A percentile compares a stretch with the other conserved stretches of the same genome.
Conservation (phyloP, 2,113 vertebrate species). For the Melanostigma gelatinosum region DNA sequence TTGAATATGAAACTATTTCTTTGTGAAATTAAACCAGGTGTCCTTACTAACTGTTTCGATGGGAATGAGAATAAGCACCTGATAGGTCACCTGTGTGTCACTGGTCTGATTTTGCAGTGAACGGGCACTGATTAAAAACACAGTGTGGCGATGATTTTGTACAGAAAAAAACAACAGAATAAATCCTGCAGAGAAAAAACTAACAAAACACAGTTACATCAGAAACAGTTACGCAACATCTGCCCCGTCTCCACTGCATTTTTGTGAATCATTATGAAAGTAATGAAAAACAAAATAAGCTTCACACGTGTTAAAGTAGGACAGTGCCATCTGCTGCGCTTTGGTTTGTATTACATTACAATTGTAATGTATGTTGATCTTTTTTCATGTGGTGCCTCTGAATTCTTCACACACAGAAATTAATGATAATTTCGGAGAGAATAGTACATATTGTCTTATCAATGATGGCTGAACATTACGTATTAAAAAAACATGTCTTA, state of each 20-base stretch:
- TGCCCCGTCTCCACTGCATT: not conserved
- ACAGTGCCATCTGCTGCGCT: constrained; percentile 54
- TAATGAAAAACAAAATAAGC: not conserved
- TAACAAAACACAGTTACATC: not conserved
- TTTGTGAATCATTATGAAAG: not conserved
- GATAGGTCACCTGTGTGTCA: not conserved
- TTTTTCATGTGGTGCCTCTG: not conserved
- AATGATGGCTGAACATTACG: not conserved
- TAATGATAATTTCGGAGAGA: not conserved
- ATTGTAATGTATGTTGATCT: not conserved
- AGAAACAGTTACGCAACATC: not conserved
- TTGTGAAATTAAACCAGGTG: not conserved
- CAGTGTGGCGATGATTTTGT: not conserved
- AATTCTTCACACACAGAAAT: not conserved
- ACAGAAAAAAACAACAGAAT: not conserved
- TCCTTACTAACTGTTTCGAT: not conserved
- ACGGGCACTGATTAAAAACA: not conserved
- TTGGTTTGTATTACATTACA: constrained; percentile 30
- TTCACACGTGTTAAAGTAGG: constrained; percentile 10
- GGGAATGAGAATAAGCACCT: not conserved
- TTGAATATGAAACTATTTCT: not conserved
- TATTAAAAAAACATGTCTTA: not conserved
- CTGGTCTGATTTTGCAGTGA: not conserved
- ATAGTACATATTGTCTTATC: not conserved
- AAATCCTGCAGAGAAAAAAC: not conserved